Evolutionary conservation across 2,888 invertebrate species (phyloP).

Genomic region (Pilophorus perplexus): DNA sequence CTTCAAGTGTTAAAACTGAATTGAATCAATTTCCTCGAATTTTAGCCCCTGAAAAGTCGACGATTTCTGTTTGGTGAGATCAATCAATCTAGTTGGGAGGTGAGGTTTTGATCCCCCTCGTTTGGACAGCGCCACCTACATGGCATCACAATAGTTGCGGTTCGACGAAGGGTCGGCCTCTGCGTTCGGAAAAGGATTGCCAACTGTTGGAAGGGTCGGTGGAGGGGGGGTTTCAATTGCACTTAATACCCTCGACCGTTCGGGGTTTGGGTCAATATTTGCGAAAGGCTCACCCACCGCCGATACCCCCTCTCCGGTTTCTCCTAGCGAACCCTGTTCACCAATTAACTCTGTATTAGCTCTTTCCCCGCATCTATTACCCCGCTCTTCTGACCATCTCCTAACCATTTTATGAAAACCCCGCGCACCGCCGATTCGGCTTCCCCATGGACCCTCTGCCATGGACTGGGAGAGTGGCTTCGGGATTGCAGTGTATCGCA

Average conservation of each 20-base stretch:
- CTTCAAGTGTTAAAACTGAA: no score
- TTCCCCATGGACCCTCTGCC: no score
- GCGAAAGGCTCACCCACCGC: constrained; percentile 32
- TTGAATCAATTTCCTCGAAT: no score
- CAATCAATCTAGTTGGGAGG: no score
- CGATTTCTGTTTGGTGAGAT: no score
- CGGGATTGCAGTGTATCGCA: no score
- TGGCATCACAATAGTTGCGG: no score
- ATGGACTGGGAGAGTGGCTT: no score
- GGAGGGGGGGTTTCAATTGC: constrained; percentile 24
- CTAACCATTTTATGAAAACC: background rate
- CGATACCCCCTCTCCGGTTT: background rate
- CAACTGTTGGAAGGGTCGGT: background rate
- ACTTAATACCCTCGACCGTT: constrained; percentile 30
- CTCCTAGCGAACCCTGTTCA: constrained; percentile 16
- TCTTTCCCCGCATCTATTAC: constrained; percentile 39
- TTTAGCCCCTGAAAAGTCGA: no score
- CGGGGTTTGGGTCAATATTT: constrained; percentile 37
- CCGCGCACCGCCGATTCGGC: background rate
- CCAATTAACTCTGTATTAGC: constrained; percentile 38
- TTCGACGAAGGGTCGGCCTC: no score
- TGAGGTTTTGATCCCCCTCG: no score
- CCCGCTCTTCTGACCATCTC: background rate
- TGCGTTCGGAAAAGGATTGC: background rate
- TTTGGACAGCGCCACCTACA: no score